A percentile compares a stretch with the other conserved stretches of the same genome.
phyloP scores from a whole-genome alignment of 2,888 invertebrate species.

The Erannis defoliaria region DNA sequence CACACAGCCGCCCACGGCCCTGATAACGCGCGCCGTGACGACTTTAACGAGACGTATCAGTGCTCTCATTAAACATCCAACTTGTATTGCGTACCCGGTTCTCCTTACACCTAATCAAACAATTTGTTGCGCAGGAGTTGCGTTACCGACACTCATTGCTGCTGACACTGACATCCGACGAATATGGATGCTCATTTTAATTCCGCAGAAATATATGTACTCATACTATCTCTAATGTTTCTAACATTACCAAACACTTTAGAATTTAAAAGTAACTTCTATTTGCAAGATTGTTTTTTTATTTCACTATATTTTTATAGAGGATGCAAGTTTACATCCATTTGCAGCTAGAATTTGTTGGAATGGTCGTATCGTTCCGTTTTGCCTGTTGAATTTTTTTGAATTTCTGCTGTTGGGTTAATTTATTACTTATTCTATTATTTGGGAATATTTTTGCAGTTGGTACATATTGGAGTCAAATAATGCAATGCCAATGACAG shows the following conservation, averaged over 20 bases:
- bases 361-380: too few species aligned
- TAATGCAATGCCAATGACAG: slow-evolving; percentile 25
- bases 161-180: slow-evolving; percentile 44
- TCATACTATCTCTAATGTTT: background rate
- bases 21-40: slow-evolving; percentile 81
- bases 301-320: too few species aligned
- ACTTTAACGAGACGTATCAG: slow-evolving; percentile 72
- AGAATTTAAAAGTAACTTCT: too few species aligned
- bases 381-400: too few species aligned
- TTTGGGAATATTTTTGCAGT: background rate
- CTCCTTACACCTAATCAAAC: slow-evolving; percentile 79
- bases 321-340: too few species aligned
- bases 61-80: slow-evolving; percentile 76
- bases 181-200: slow-evolving; percentile 13
- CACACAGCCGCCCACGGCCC: slow-evolving; percentile 74
- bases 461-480: slow-evolving; percentile 6
- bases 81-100: slow-evolving; percentile 75
- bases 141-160: slow-evolving; percentile 45
- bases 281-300: too few species aligned
- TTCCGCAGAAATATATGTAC: background rate
- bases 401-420: too few species aligned
- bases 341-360: too few species aligned
- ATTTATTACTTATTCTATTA: too few species aligned
- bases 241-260: too few species aligned
- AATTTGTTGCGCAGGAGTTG: slow-evolving; percentile 66